Percentiles rank a stretch among this genome's conserved stretches.
Conservation (phyloP, 2,797 vertebrate species). For the Acipenser oxyrinchus region DNA sequence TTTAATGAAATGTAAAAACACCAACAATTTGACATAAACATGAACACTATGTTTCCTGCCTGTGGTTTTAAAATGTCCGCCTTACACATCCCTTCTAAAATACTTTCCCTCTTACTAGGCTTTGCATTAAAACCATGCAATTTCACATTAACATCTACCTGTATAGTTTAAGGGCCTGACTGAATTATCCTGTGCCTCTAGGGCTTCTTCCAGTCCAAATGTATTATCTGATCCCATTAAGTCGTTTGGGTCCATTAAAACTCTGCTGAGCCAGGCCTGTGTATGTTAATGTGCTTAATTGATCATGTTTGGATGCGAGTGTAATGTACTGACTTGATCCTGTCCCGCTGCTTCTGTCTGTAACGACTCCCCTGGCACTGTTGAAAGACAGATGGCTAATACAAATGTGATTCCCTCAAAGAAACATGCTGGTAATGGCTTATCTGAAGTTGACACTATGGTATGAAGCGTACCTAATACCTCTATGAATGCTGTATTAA, state of each 20-base stretch:
- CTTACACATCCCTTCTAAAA: no score
- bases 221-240: neutral
- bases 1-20: no score
- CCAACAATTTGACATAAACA: no score
- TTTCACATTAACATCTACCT: neutral
- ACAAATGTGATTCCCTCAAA: conserved; percentile 39
- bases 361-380: conserved; percentile 44
- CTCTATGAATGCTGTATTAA: no score
- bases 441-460: conserved; percentile 34
- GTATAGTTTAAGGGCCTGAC: neutral
- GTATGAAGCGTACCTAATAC: no score
- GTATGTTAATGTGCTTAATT: conserved; percentile 36
- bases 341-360: conserved; percentile 32
- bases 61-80: no score
- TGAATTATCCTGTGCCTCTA: neutral
- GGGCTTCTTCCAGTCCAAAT: neutral
- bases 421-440: conserved; percentile 25
- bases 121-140: neutral
- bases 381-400: conserved; percentile 47
- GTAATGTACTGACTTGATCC: neutral
- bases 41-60: no score
- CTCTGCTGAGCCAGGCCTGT: conserved; percentile 20
- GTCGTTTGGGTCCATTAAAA: conserved; percentile 5
- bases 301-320: conserved; percentile 43
- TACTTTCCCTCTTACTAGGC: no score